Evolutionary conservation across 1,140 invertebrate genomes (phyloP), one percentile per base, ranked within the genome.

Genomic region (Calephelis nemesis): DNA sequence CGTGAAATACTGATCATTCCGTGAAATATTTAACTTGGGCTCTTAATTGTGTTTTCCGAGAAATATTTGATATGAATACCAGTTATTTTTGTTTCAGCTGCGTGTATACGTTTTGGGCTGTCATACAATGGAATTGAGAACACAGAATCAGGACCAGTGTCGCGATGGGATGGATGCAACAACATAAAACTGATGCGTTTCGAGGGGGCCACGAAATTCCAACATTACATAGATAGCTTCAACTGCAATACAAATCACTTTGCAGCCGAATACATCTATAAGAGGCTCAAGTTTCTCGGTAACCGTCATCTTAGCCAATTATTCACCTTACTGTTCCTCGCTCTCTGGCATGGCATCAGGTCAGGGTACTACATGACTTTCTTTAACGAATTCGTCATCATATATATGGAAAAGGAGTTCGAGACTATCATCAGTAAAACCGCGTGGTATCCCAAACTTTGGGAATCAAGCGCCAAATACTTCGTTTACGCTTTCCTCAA

Each of bases 161-260:
- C 93, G 1, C 92, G 93, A 67, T 98, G 97, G 97, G 94, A 98
- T 79, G 97, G 96, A 7, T 97, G 96, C 82, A 95, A 95, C 64
- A 99, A 99, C 87, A 95, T 98, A 0, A 94, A 96, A 75, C 78
- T 98, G 1, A 77, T 87, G 40, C 90, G 94, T 0, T 97, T 97
- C 80, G 97, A 98, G 91, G 95, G 93, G 40, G 94, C 95, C 5
- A 95, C 95, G 4, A 95, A 95, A 54, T 97, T 98, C 88, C 95
- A 95, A 67, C 95, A 98, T 77, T 95, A 97, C 77, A 97, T 98
- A 62, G 91, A 94, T 67, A 96, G 97, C 10, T 99, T 99, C 83
- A 99, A 99, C 85, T 96, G 96, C 62, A 98, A 98, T 80, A 99
- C 98, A 0, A 99, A 99, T 91, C 92, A 95, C 39, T 99, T 98